Conservation (phyloP, 2,113 vertebrate species). For the Oncorhynchus gorbuscha region DNA sequence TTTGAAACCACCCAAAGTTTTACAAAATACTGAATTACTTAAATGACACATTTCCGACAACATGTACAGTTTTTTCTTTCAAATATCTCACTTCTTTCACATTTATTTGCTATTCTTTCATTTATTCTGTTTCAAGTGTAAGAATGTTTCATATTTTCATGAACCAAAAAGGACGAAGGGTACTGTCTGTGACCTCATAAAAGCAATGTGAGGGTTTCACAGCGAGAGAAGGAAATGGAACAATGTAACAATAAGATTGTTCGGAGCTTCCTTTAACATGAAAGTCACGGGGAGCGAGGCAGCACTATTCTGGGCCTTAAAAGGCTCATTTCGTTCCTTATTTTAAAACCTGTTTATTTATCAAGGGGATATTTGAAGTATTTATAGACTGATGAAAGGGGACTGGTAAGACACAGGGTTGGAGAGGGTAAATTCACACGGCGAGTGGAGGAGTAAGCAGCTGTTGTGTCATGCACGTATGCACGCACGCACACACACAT, state of each 20-base stretch:
- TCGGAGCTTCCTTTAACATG: constrained; percentile 77
- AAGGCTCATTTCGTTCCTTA: constrained; percentile 68
- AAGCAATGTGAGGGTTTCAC: constrained; percentile 74
- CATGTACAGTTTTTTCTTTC: not conserved
- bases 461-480: constrained; percentile 24
- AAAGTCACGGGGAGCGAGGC: constrained; percentile 67
- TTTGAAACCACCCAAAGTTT: not conserved
- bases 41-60: not conserved
- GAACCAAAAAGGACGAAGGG: constrained; percentile 10
- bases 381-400: constrained; percentile 71
- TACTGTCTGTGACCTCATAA: constrained; percentile 69
- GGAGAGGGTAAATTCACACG: constrained; percentile 42
- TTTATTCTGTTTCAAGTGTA: not conserved
- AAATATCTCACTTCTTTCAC: not conserved
- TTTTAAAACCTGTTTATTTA: constrained; percentile 79
- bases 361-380: constrained; percentile 62
- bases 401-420: constrained; percentile 41
- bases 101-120: too few species aligned
- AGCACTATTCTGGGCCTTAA: constrained; percentile 74
- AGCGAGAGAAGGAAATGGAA: constrained; percentile 78
- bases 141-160: not conserved
- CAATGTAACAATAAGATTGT: constrained; percentile 84
- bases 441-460: constrained; percentile 38
- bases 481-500: not conserved
- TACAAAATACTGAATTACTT: not conserved